Base-by-base conservation (phyloP, 2,888 invertebrate species). In the Meandrusa payeni region DNA sequence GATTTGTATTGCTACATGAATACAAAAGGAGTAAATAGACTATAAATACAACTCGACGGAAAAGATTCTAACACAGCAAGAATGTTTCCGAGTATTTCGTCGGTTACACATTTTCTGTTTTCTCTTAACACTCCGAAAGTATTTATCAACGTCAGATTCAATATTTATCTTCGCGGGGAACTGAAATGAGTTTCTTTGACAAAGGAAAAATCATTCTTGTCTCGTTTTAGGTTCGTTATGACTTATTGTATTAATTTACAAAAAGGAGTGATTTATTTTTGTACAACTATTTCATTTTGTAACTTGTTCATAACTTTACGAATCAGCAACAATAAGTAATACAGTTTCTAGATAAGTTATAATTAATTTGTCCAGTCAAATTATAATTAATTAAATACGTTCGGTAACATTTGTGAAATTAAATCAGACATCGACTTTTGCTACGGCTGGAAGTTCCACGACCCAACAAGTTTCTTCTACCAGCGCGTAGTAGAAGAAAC, bases 141-240 rank as follows among this genome's bases (percentile, higher is more conserved):
- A 42, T 42, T 31, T 37, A 31, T 42, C 42, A 42, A 42, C 13
- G 42, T 42, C 42, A 37, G 37, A 31, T 42, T 37, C 31, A 42
- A 42, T 42, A 42, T 42, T 42, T 34, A 34, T 41, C 41, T 34
- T 42, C 24, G 24, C 17, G 37, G 37, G 29, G 7, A 10, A 36
- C 31, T 15, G 20, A 42, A 42, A 42, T 29, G 29, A 29, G 23
- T 29, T 31, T 29, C 31, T 19, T 31, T 42, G 36, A 34, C 24
- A 34, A 5, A 24, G 28, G 9, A 31, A 37, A 42, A 26, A 37
- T 42, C 13, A 24, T 42, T 37, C 24, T 19, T 29, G 19, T 29
- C 31, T 31, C 37, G 20, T 31, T 28, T 23, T 7, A 17, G 13
- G 11, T 5, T 11, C 31, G 29, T 26, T 42, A 17, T 12, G 42